Evolutionary conservation across 2,797 vertebrate genomes (phyloP), one percentile per base, ranked within the genome.

Genomic region (Helostoma temminkii): DNA sequence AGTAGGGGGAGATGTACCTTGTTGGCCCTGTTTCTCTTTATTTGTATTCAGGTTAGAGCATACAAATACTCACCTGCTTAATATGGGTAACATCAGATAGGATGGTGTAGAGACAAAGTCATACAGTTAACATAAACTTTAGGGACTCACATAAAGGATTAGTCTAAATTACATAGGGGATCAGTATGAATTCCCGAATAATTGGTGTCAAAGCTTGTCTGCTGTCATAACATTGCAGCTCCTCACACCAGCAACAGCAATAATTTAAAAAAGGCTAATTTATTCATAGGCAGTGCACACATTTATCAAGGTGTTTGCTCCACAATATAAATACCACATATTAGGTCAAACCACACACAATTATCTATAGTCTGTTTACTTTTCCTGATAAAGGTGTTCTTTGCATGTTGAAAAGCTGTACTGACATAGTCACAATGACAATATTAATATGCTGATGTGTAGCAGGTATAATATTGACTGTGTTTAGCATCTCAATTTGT

Each of bases 21-120:
- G 50, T 36, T 82, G 80, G 72, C 84, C 76, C 78, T 66, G 60
- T 62, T 72, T 79, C 47, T 89, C 69, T 84, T 84, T 88, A 78
- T 84, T 78, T 83, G 73, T 80, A 82, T 85, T 85, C 69, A 74
- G 64, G 66, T 79, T 78, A 61, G 70, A 56, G 81, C 69, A 72
- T 48, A 81, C 53, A 83, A 85, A 86, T 81, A 85, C 53, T 37
- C 64, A 62, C 43, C 76, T 78, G 63, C 34, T 88, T 88, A 78
- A 78, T 80, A 87, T 87, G 81, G 63, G 45, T 45, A 55, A 53
- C 76, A 71, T 52, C 36, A 66, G 53, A 62, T 21, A 59, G 41
- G 49, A 43, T 59, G n/a, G 22, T 25, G 36, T 5, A 26, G 41
- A 26, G 59, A 77, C 82, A 89, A 90, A 86, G 88, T 90, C 78